These are phyloP conservation scores for Platycheirus rosarum DNA, from an alignment of 2,888 invertebrate species.

Conservation along the genomic window DNA sequence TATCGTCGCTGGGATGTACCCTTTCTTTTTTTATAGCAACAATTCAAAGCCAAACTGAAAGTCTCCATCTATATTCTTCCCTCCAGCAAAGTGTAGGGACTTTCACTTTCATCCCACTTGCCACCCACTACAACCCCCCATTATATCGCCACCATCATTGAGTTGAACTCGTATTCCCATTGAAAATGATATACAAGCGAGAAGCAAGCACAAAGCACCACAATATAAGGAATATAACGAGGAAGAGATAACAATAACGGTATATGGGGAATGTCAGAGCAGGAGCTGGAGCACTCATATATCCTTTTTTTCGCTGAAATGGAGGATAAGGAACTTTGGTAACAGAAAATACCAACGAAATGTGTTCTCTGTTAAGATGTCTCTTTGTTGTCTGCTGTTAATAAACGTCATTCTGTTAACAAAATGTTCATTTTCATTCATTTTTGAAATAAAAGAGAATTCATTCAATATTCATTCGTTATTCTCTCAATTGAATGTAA, in stretches of 20 bases:
- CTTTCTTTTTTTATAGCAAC: conserved; percentile 29
- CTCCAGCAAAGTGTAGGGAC: conserved; percentile 35
- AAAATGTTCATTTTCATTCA: conserved; percentile 44
- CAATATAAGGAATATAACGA: conserved; percentile 39
- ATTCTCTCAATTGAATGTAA: conserved; percentile 45
- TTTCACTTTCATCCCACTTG: conserved; percentile 48
- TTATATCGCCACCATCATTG: conserved; percentile 38
- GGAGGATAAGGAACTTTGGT: conserved; percentile 15
- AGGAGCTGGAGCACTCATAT: conserved; percentile 12
- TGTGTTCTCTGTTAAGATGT: conserved; percentile 36
- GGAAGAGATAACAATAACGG: conserved; percentile 56
- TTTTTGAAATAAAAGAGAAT: conserved; percentile 10
- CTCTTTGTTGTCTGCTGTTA: conserved; percentile 66
- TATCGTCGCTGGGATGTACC: conserved; percentile 15
- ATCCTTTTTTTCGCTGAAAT: background rate
- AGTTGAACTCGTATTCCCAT: conserved; percentile 32
- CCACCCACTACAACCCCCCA: conserved; percentile 29
- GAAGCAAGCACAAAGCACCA: conserved; percentile 32
- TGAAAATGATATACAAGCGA: conserved; percentile 24
- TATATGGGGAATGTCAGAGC: conserved; percentile 9
- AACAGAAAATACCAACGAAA: background rate
- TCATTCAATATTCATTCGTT: conserved; percentile 37
- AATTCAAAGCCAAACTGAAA: conserved; percentile 24
- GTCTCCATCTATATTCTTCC: conserved; percentile 22
- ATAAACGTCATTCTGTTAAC: conserved; percentile 28